phyloP scores from a whole-genome alignment of 1,140 invertebrate species.

The Euwallacea similis region DNA sequence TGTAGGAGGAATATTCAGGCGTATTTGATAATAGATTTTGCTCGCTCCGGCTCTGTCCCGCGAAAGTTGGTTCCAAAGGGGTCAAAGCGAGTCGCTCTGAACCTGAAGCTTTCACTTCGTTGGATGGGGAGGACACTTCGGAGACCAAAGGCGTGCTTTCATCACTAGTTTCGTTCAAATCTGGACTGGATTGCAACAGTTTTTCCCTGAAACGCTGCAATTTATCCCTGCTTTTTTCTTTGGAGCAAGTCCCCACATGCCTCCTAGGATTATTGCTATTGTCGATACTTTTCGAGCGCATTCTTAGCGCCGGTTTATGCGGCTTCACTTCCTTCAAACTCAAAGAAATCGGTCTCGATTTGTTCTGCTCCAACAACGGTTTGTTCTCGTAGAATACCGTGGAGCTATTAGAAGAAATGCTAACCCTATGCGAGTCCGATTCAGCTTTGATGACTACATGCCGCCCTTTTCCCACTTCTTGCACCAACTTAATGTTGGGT shows the following conservation, averaged over 20 bases:
- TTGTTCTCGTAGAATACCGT: constrained; percentile 42
- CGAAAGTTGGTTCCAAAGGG: constrained; percentile 32
- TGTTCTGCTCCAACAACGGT: constrained; percentile 15
- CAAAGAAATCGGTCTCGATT: constrained; percentile 42
- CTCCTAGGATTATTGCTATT: constrained; percentile 34
- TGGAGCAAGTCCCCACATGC: constrained; percentile 10
- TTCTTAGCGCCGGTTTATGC: constrained; percentile 33
- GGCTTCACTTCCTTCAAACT: constrained; percentile 37
- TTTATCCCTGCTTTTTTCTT: constrained; percentile 45
- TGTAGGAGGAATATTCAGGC: constrained; percentile 15
- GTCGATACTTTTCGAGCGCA: constrained; percentile 51
- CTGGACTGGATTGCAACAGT: constrained; percentile 51
- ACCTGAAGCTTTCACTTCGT: constrained; percentile 41
- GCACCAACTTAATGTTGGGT: constrained; percentile 41
- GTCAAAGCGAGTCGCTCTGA: constrained; percentile 47
- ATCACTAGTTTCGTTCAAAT: constrained; percentile 51
- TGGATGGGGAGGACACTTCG: constrained; percentile 49
- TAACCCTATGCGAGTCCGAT: constrained; percentile 39
- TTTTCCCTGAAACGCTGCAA: constrained; percentile 55
- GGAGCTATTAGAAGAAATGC: constrained; percentile 40
- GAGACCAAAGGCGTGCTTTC: constrained; percentile 55
- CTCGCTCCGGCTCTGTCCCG: constrained; percentile 37
- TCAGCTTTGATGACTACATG: constrained; percentile 50
- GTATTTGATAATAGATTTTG: constrained; percentile 28
- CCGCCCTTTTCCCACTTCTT: constrained; percentile 37